A percentile compares a stretch with the other conserved stretches of the same genome.
phyloP scores from a whole-genome alignment of 1,140 invertebrate species.

The Diprion similis region DNA sequence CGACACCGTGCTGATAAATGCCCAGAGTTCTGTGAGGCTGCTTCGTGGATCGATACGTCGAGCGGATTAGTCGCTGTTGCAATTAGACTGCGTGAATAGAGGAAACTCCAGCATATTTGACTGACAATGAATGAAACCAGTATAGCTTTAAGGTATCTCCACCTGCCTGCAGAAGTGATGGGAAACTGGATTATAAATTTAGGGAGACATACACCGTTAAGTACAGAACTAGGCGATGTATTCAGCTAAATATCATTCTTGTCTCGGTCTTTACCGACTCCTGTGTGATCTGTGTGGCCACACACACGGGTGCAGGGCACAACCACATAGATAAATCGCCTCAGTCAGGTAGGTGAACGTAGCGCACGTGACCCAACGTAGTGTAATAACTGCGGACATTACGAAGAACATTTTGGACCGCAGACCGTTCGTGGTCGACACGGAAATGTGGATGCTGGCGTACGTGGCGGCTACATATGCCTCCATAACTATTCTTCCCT shows the following conservation, averaged over 20 bases:
- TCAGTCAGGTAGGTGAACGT: not conserved
- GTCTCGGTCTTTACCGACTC: too few species aligned
- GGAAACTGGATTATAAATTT: too few species aligned
- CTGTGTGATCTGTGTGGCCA: too few species aligned
- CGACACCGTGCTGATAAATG: not conserved
- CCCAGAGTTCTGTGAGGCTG: not conserved
- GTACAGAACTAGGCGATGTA: too few species aligned
- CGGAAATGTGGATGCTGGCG: slow-evolving; percentile 6
- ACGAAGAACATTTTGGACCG: slow-evolving; percentile 4
- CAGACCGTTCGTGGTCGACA: slow-evolving; percentile 6
- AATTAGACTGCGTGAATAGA: too few species aligned
- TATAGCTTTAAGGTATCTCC: too few species aligned
- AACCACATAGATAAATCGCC: not conserved
- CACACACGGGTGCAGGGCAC: not conserved
- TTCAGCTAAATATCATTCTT: too few species aligned
- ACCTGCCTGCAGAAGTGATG: too few species aligned
- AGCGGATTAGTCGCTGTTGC: not conserved
- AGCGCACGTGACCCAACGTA: slow-evolving; percentile 6
- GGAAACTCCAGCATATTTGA: too few species aligned
- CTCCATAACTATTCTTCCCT: slow-evolving; percentile 5
- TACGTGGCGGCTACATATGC: slow-evolving; percentile 2
- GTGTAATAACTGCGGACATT: slow-evolving; percentile 7
- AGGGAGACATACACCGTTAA: too few species aligned
- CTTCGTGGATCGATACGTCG: not conserved
- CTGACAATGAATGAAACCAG: too few species aligned